A percentile compares a stretch with the other conserved stretches of the same genome.
These are phyloP conservation scores for Vulpes ferrilata DNA, from an alignment of 2,113 vertebrate species.

Conservation along the genomic window DNA sequence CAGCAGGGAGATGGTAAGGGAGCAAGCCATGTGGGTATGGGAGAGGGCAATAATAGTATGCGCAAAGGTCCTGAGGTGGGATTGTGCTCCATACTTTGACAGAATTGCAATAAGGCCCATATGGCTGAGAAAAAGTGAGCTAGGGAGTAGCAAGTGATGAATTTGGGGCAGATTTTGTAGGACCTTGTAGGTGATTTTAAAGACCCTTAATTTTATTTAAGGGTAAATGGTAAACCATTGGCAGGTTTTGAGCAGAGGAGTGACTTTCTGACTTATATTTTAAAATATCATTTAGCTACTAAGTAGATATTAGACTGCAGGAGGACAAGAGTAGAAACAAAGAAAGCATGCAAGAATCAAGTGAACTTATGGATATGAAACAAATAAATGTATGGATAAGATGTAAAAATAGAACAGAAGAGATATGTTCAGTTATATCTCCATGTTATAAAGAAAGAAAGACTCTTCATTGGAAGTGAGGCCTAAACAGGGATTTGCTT, in stretches of 20 bases:
- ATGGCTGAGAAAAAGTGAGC: background rate
- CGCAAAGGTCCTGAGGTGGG: background rate
- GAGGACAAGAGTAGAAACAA: slow-evolving; percentile 1
- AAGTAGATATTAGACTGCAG: background rate
- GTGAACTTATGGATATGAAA: background rate
- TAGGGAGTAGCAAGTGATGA: background rate
- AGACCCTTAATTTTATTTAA: background rate
- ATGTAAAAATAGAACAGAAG: background rate
- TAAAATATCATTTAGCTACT: slow-evolving; percentile 15
- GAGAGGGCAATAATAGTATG: too few relatives aligned
- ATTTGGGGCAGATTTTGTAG: background rate
- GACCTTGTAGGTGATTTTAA: background rate
- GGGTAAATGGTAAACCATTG: background rate
- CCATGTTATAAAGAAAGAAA: background rate
- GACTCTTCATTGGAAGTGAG: background rate
- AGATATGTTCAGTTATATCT: background rate
- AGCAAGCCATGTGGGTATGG: background rate
- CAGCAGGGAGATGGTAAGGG: background rate
- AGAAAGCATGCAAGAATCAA: background rate
- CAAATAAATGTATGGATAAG: background rate
- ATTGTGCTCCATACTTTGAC: background rate
- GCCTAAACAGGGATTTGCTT: background rate
- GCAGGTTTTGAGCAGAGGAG: background rate
- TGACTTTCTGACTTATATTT: background rate
- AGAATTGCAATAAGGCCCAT: background rate